A percentile compares a stretch with the other conserved stretches of the same genome.
These are phyloP conservation scores for Triplophysa tibetana DNA, from an alignment of 2,113 vertebrate genomes.

Conservation along the genomic window DNA sequence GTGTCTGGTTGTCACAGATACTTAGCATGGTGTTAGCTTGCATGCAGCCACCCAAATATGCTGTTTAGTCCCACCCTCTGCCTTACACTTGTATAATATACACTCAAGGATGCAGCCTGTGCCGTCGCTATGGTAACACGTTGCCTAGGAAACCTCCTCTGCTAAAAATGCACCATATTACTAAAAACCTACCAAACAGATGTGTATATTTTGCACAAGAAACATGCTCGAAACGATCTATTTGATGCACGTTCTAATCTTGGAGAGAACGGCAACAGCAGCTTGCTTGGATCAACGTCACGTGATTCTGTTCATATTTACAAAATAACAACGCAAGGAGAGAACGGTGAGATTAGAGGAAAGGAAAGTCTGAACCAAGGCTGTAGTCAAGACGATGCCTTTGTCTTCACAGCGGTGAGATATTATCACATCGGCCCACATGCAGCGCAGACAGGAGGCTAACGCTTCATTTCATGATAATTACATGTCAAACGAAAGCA, in stretches of 20 bases:
- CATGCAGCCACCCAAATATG: slow-evolving; percentile 46
- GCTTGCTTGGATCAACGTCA: neutral
- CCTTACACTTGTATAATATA: slow-evolving; percentile 3
- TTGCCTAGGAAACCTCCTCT: slow-evolving; percentile 46
- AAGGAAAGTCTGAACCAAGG: slow-evolving; percentile 26
- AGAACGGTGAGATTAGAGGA: neutral
- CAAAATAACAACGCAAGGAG: neutral
- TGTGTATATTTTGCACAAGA: slow-evolving; percentile 1
- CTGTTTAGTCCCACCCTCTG: slow-evolving; percentile 8
- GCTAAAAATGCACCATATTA: slow-evolving; percentile 22
- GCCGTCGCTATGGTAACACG: slow-evolving; percentile 51
- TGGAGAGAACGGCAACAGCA: neutral
- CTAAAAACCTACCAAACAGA: slow-evolving; percentile 24
- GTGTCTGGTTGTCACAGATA: slow-evolving; percentile 50
- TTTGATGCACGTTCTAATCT: neutral
- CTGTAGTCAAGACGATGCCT: slow-evolving; percentile 32
- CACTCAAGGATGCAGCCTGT: slow-evolving; percentile 14
- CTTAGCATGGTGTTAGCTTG: slow-evolving; percentile 19
- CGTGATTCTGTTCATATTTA: neutral
- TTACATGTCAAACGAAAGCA: slow-evolving; percentile 12
- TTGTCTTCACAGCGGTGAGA: slow-evolving; percentile 15
- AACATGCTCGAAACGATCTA: neutral
- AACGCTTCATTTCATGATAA: slow-evolving; percentile 14
- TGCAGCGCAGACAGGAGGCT: neutral
- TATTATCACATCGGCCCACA: slow-evolving; percentile 26